A percentile compares a stretch with the other conserved stretches of the same genome.
Evolutionary conservation across 2,113 vertebrate genomes (phyloP).

Genomic region (Platycercus adscitus): DNA sequence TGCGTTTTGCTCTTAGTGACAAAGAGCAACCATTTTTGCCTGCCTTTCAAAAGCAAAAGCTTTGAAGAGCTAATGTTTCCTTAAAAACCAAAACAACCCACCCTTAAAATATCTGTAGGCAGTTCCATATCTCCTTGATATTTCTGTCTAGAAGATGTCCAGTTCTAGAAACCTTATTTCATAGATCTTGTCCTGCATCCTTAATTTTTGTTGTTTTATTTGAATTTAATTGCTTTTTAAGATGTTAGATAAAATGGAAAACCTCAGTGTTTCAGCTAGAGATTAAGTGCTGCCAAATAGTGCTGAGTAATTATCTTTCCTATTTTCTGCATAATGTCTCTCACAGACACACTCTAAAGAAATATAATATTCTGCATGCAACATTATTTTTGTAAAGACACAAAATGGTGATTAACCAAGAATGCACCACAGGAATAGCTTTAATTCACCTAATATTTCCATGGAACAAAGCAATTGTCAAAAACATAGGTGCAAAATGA

Average conservation of each 20-base stretch:
- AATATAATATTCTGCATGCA: background rate
- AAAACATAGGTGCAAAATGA: background rate
- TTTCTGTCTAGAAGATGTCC: background rate
- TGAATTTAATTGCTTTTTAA: background rate
- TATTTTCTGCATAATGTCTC: background rate
- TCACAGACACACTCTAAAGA: background rate
- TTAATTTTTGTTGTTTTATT: background rate
- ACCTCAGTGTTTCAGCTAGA: background rate
- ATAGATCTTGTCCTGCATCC: background rate
- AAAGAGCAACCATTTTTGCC: background rate
- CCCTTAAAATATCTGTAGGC: background rate
- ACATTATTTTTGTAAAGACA: background rate
- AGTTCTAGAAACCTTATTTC: background rate
- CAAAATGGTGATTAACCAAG: background rate
- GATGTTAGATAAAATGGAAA: background rate
- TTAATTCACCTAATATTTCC: background rate
- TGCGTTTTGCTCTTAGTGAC: background rate
- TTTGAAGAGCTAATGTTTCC: background rate
- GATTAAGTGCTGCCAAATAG: background rate
- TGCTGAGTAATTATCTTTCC: background rate
- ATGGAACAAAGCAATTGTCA: background rate
- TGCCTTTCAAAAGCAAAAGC: background rate
- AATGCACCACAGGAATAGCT: background rate
- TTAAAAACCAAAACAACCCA: rapidly evolving
- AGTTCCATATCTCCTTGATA: background rate